A percentile compares a stretch with the other conserved stretches of the same genome.
Evolutionary conservation across 2,888 invertebrate genomes (phyloP).

Genomic region (Dromius quadrimaculatus): DNA sequence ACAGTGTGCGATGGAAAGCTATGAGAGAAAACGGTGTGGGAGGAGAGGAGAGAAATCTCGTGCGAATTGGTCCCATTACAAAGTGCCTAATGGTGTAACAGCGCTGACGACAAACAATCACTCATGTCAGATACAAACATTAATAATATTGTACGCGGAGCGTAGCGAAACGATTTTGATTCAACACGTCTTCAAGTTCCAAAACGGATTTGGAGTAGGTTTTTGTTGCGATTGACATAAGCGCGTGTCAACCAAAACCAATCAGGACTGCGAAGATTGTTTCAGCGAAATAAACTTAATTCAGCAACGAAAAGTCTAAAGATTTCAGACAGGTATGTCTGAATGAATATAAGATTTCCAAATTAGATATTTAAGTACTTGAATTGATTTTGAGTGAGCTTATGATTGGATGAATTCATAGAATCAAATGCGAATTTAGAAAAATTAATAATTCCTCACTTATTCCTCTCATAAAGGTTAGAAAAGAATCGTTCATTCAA

Average conservation of each 20-base stretch:
- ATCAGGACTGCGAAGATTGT: slow-evolving; percentile 6
- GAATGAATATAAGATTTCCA: too few relatives aligned
- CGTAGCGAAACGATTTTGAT: slow-evolving; percentile 28
- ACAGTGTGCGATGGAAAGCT: slow-evolving; percentile 10
- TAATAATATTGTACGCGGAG: slow-evolving; percentile 56
- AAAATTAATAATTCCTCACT: too few relatives aligned
- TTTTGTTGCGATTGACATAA: slow-evolving; percentile 32
- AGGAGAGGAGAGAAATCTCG: slow-evolving; percentile 40
- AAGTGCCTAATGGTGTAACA: slow-evolving; percentile 52
- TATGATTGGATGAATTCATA: too few relatives aligned
- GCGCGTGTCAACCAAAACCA: slow-evolving; percentile 8
- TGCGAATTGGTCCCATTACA: slow-evolving; percentile 50
- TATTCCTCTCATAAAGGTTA: too few relatives aligned
- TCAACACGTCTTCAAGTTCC: slow-evolving; percentile 34
- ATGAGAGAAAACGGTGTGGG: not conserved
- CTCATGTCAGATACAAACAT: slow-evolving; percentile 56
- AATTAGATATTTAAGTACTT: too few relatives aligned
- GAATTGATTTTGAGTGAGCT: too few relatives aligned
- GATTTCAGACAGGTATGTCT: too few relatives aligned
- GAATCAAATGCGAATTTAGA: too few relatives aligned
- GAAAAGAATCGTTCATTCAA: too few relatives aligned
- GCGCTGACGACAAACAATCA: slow-evolving; percentile 49
- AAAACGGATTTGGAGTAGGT: slow-evolving; percentile 27
- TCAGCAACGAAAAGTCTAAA: too few relatives aligned
- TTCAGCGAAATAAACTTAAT: slow-evolving; percentile 6